Conservation (phyloP, 2,888 invertebrate genomes). For the Mactromeris polynyma region DNA sequence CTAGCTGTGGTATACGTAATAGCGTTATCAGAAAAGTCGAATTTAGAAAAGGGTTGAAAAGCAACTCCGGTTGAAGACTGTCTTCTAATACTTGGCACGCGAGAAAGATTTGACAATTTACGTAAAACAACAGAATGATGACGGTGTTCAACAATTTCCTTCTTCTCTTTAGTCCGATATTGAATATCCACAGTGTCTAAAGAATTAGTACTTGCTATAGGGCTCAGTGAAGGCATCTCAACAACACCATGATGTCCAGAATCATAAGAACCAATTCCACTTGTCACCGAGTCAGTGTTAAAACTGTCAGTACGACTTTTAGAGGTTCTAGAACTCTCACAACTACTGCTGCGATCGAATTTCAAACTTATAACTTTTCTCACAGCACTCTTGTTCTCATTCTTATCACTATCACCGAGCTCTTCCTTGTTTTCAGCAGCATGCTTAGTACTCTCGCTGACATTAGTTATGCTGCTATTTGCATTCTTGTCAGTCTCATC, state of each 20-base stretch:
- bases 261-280: slow-evolving; percentile 94
- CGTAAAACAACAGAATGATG: slow-evolving; percentile 84
- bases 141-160: slow-evolving; percentile 84
- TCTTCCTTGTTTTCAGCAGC: slow-evolving; percentile 3
- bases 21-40: slow-evolving; percentile 75
- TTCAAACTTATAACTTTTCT: slow-evolving; percentile 61
- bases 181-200: slow-evolving; percentile 66
- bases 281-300: slow-evolving; percentile 91
- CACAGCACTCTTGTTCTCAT: slow-evolving; percentile 19
- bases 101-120: slow-evolving; percentile 82
- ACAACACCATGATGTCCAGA: slow-evolving; percentile 88
- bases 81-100: slow-evolving; percentile 83
- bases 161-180: slow-evolving; percentile 54
- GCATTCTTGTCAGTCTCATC: neutral
- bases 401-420: neutral
- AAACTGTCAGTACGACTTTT: slow-evolving; percentile 89
- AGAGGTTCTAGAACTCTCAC: slow-evolving; percentile 86
- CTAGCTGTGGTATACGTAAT: slow-evolving; percentile 84
- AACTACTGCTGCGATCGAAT: slow-evolving; percentile 79
- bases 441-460: neutral
- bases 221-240: slow-evolving; percentile 90
- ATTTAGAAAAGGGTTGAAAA: slow-evolving; percentile 67
- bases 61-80: slow-evolving; percentile 67
- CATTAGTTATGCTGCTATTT: neutral
- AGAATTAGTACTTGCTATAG: slow-evolving; percentile 94